Base-by-base conservation (phyloP, 2,797 vertebrate species). In the Cynodonichthys magdalenae region DNA sequence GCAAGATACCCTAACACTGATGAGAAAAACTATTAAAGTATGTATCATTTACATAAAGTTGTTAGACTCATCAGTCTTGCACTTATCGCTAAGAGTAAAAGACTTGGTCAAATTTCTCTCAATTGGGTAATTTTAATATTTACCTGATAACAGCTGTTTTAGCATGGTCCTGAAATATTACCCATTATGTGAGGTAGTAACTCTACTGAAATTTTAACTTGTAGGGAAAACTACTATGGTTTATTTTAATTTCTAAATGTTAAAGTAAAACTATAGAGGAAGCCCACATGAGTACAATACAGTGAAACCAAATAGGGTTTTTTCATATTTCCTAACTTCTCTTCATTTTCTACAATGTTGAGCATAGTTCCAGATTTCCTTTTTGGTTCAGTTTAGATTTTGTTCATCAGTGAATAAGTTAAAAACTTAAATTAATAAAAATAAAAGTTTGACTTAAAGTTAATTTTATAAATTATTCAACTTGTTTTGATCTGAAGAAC, bases 401-500 rank as follows among this genome's bases (percentile, higher is more conserved):
- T 24, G 24, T 24, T 24, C 24, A 24, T 24, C 24, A 24, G 24
- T 24, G 24, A 14, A 20, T 24, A 20, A 41, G 6, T 1, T 27
- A 27, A 11, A 20, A 28, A 36, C n/a, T 27, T 36, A 5, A 27
- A 49, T 31, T 41, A 6, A 44, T 0, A 36, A 36, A 36, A 36
- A 3, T 3, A 41, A 53, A 70, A 36, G 20, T 71, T 39, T 66
- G 36, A 69, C 70, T 56, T 74, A 6, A 34, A 41, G 14, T 69
- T 36, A n/a, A 57, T 42, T 41, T 56, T 81, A 59, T 75, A 31
- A 49, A 51, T 48, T 46, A 61, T 45, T 71, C 4, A 52, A 53
- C 64, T 53, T 72, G 54, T 59, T 79, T 75, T 78, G 34, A 66
- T 58, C 45, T 81, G 42, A 82, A 77, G 2, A 80, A 80, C 71